Base-by-base conservation (phyloP, 2,797 vertebrate species). In the Lates japonicus region DNA sequence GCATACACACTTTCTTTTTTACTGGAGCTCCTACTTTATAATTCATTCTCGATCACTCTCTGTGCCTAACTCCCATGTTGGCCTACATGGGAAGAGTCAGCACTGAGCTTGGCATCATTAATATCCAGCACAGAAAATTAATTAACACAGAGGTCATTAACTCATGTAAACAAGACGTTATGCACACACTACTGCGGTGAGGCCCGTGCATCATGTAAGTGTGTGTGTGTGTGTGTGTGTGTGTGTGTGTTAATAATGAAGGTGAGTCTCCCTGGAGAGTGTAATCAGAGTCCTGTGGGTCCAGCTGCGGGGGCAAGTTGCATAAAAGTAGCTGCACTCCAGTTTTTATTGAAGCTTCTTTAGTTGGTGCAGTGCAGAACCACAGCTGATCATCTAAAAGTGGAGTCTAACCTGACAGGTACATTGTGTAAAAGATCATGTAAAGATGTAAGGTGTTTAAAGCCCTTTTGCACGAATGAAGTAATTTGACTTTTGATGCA, bases 121-220 rank as follows among this genome's bases (percentile, higher is more conserved):
- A 69, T 75, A 73, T 44, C 68, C 60, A 70, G 78, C 68, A 42
- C 8, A 37, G 78, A 82, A 84, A 84, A 69, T 74, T 52, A 79
- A 88, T 92, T 78, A 87, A 72, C 78, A 76, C 58, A 20, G 52
- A 76, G 71, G 82, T 87, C 83, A 85, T 92, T 92, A 90, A 78
- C 72, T 75, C 46, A 33, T 37, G 82, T 85, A 90, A 92, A 91
- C 87, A 91, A 70, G 52, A 76, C 48, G 1, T 51, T 63, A 57
- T 39, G 57, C 72, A 44, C 66, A 69, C 35, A 49, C 69, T 9
- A 17, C 67, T 33, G 57, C 13, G 16, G 65, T 13, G 70, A 62
- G 52, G 39, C 16, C 8, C 48, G 67, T 59, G 69, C 63, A 42
- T 68, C 64, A 58, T 66, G 62, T 70, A 62, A 80, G 83, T 82